Evolutionary conservation across 2,113 vertebrate genomes (phyloP), one percentile per base, ranked within the genome.

Genomic region (Spilogale gracilis): DNA sequence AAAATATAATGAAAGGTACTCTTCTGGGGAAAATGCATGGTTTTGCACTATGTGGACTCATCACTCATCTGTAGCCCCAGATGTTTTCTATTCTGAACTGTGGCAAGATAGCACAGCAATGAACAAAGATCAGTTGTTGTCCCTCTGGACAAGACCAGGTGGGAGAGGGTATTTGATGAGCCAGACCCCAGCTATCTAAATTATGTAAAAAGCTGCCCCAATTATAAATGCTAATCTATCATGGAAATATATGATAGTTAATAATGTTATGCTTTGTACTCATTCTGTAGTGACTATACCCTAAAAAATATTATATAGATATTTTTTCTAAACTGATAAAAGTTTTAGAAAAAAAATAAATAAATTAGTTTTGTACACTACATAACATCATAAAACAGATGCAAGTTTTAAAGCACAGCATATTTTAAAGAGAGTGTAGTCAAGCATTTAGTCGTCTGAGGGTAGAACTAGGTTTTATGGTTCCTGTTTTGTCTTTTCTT

Each of bases 1-100:
- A 52, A 92, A 83, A 90, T 71, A 50, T 58, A 63, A 50, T 89
- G 23, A 93, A 95, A 71, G 87, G 48, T 73, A 45, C 43, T 90
- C 3, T 30, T 92, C 23, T 16, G 17, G 32, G 48, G 32, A 82
- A 73, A 73, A 30, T 7, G n/a, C 23, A 65, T 61, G 45, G 4
- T 61, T 89, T 80, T 58, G 9, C n/a, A 94, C n/a, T 82, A 14
- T 18, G 27, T 54, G 18, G 83, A 21, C 9, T 82, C 56, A 71
- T 52, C 50, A 21, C 9, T 82, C 56, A 63, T 58, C 50, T 14
- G 2, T 52, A 91, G 6, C 52, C 81, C 38, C 52, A 76, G 65
- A 54, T 90, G 30, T 87, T 91, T 91, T 93, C 3, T 9, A 17
- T 71, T 82, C 32, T 65, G 21, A 93, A 48, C 27, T 95, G 0